Percentiles rank a stretch among this genome's conserved stretches.
Evolutionary conservation across 2,797 vertebrate species (phyloP).

Genomic region (Strix occidentalis): DNA sequence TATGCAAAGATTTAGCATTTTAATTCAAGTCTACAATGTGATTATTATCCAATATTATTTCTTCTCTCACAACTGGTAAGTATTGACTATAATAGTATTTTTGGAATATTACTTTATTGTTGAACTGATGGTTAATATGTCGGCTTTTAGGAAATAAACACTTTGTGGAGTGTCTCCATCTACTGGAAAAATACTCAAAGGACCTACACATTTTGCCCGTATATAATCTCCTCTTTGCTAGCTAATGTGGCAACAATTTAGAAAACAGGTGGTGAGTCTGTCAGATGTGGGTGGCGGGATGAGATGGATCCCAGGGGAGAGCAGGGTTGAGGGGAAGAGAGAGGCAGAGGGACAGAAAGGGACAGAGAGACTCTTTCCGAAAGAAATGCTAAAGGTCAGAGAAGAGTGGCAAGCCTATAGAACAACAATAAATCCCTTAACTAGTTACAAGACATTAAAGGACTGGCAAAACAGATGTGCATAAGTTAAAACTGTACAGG

Average conservation of each 20-base stretch:
- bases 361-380: neutral
- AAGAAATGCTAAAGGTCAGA: constrained; percentile 6
- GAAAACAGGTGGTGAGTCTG: neutral
- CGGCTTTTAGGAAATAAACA: constrained; percentile 14
- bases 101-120: neutral
- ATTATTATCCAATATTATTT: neutral
- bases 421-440: constrained; percentile 17
- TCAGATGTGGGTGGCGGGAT: neutral
- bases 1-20: neutral
- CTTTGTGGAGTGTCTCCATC: constrained; percentile 56
- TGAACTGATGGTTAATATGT: neutral
- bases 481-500: constrained; percentile 49
- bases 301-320: neutral
- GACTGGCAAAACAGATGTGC: constrained; percentile 52
- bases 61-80: neutral
- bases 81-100: neutral
- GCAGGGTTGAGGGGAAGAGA: neutral
- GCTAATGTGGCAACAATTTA: neutral
- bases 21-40: neutral
- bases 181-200: constrained; percentile 40
- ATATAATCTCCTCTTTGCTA: neutral
- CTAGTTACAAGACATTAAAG: neutral
- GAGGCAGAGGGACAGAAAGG: neutral
- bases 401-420: neutral
- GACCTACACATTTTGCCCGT: neutral